Conservation (phyloP, 2,113 vertebrate genomes). For the Theristicus caerulescens region DNA sequence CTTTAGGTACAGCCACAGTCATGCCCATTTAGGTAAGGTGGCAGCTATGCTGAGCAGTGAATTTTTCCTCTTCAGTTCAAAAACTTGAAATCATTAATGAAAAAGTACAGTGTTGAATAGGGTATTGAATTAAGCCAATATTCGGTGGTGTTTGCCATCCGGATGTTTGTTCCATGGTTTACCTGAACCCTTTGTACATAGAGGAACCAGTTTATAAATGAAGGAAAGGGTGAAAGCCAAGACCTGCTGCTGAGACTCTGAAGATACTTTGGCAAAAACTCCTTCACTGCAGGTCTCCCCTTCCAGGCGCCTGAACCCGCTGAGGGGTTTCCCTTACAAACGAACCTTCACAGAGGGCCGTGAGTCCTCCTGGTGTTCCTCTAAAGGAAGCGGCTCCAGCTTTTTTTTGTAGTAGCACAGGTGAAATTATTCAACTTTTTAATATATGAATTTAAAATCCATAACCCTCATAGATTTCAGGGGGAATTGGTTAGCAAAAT, state of each 20-base stretch:
- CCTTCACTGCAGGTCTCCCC: rapidly evolving
- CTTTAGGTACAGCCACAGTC: not conserved
- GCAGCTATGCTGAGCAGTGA: not conserved
- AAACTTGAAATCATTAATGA: not conserved
- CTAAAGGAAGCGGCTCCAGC: not conserved
- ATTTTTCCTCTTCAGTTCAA: not conserved
- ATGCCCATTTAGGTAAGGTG: not conserved
- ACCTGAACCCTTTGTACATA: not conserved
- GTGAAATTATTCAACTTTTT: not conserved
- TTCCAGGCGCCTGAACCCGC: not conserved
- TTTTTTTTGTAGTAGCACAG: not conserved
- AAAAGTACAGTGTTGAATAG: not conserved
- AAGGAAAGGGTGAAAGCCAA: not conserved
- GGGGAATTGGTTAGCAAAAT: not conserved
- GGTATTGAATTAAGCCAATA: rapidly evolving
- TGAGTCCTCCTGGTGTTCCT: not conserved
- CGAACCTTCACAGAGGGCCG: rapidly evolving
- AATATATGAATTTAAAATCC: not conserved
- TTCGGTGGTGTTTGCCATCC: rapidly evolving
- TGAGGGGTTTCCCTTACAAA: not conserved
- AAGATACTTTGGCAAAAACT: not conserved
- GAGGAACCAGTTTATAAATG: not conserved
- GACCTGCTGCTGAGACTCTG: not conserved
- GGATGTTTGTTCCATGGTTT: not conserved
- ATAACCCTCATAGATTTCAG: not conserved